These are phyloP conservation scores for Charaxes varanes DNA, from an alignment of 1,140 invertebrate species.

Conservation along the genomic window DNA sequence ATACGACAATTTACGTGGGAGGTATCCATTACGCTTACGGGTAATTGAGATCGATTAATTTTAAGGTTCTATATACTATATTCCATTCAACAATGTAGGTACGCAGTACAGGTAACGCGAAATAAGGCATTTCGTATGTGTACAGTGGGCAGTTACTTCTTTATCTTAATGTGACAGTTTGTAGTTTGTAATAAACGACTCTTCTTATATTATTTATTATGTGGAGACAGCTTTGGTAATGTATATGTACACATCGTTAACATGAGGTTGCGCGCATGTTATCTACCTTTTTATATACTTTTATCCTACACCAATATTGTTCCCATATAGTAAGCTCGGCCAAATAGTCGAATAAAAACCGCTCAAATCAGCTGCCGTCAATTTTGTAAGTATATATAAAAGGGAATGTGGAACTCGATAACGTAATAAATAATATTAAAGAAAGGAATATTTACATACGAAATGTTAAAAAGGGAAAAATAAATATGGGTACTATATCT, in stretches of 20 bases:
- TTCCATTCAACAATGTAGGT: slow-evolving; percentile 64
- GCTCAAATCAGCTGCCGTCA: slow-evolving; percentile 54
- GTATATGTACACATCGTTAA: slow-evolving; percentile 3
- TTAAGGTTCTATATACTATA: slow-evolving; percentile 65
- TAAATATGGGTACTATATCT: slow-evolving; percentile 31
- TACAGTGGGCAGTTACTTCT: slow-evolving; percentile 42
- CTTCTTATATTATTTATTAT: slow-evolving; percentile 17
- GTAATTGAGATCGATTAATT: slow-evolving; percentile 70
- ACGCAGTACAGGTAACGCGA: slow-evolving; percentile 65
- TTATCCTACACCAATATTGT: slow-evolving; percentile 59
- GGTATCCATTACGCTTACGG: slow-evolving; percentile 60
- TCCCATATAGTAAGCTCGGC: slow-evolving; percentile 67
- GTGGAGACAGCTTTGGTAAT: slow-evolving; percentile 39
- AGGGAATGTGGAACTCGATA: neutral
- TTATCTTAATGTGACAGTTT: slow-evolving; percentile 26
- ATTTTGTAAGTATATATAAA: slow-evolving; percentile 22
- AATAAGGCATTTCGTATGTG: slow-evolving; percentile 63
- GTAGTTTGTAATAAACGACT: slow-evolving; percentile 19
- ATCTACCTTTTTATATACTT: slow-evolving; percentile 33
- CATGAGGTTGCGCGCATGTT: slow-evolving; percentile 37
- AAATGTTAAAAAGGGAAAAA: slow-evolving; percentile 19
- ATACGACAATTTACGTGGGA: too few species aligned
- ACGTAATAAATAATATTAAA: slow-evolving; percentile 18
- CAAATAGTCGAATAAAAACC: slow-evolving; percentile 31
- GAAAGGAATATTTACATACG: slow-evolving; percentile 19